phyloP scores from a whole-genome alignment of 2,888 invertebrate genomes.

The Rhagium mordax region DNA sequence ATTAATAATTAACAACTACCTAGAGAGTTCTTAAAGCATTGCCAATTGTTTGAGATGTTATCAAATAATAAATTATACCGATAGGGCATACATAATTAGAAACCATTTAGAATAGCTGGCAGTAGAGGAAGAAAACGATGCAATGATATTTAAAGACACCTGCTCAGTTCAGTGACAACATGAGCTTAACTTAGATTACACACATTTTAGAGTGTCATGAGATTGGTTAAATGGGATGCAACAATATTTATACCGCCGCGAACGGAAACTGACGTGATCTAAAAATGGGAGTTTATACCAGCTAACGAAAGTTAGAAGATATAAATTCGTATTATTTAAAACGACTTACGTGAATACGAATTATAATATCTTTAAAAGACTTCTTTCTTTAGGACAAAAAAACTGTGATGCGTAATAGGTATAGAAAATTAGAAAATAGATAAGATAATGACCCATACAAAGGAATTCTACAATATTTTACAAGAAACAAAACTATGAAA shows the following conservation, averaged over 20 bases:
- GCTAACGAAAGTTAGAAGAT: slow-evolving; percentile 16
- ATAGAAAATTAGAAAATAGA: too few relatives aligned
- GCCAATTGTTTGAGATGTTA: slow-evolving; percentile 43
- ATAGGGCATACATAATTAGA: slow-evolving; percentile 50
- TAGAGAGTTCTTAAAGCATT: slow-evolving; percentile 21
- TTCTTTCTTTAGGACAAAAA: too few relatives aligned
- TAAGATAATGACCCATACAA: too few relatives aligned
- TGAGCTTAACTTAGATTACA: slow-evolving; percentile 61
- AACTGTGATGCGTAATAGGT: too few relatives aligned
- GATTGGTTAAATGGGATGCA: slow-evolving; percentile 56
- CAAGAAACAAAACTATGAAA: too few relatives aligned
- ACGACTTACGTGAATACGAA: too few relatives aligned
- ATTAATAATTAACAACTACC: slow-evolving; percentile 33
- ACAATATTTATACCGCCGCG: slow-evolving; percentile 55
- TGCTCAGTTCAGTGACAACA: slow-evolving; percentile 61
- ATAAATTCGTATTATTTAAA: slow-evolving; percentile 22
- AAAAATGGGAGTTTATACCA: slow-evolving; percentile 47
- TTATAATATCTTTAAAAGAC: too few relatives aligned
- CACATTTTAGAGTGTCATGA: slow-evolving; percentile 59
- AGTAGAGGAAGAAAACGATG: slow-evolving; percentile 41
- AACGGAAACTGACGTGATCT: slow-evolving; percentile 51
- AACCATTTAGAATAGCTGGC: slow-evolving; percentile 54
- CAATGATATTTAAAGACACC: slow-evolving; percentile 58
- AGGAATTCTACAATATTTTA: too few relatives aligned
- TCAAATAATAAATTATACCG: slow-evolving; percentile 44